Percentiles rank a stretch among this genome's conserved stretches.
These are phyloP conservation scores for Clusia tigrina DNA, from an alignment of 2,888 invertebrate species.

Conservation along the genomic window DNA sequence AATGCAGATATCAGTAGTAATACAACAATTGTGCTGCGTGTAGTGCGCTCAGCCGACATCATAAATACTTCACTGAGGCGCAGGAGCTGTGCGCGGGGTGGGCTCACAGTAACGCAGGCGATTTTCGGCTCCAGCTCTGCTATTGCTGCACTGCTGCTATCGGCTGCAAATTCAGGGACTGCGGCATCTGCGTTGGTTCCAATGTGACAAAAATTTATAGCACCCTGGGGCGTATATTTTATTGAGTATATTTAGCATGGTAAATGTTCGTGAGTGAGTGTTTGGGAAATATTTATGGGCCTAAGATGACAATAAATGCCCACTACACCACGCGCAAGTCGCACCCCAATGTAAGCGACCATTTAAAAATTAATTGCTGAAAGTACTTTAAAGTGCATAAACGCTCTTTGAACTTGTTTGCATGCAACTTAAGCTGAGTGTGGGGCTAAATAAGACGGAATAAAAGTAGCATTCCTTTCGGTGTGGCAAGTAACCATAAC, in stretches of 20 bases:
- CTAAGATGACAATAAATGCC: background rate
- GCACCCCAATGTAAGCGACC: background rate
- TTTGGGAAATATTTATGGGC: constrained; percentile 4
- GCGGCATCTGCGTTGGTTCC: background rate
- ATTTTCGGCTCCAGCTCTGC: no score
- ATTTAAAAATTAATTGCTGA: background rate
- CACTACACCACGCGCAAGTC: no score
- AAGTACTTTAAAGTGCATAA: background rate
- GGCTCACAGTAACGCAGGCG: background rate
- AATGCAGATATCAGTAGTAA: constrained; percentile 8
- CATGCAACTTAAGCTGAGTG: background rate
- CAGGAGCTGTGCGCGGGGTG: background rate
- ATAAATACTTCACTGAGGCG: constrained; percentile 1
- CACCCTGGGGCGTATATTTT: constrained; percentile 9
- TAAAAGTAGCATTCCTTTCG: no score
- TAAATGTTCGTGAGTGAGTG: background rate
- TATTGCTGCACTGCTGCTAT: background rate
- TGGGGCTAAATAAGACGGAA: no score
- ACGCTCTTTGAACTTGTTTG: background rate
- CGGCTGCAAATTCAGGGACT: background rate
- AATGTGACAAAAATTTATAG: constrained; percentile 11
- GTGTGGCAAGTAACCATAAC: no score
- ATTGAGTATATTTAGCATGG: background rate
- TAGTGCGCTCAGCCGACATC: constrained; percentile 2
- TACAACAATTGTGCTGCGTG: background rate